A percentile compares a stretch with the other conserved stretches of the same genome.
Evolutionary conservation across 2,113 vertebrate species (phyloP).

Genomic region (Ochotona curzoniae): DNA sequence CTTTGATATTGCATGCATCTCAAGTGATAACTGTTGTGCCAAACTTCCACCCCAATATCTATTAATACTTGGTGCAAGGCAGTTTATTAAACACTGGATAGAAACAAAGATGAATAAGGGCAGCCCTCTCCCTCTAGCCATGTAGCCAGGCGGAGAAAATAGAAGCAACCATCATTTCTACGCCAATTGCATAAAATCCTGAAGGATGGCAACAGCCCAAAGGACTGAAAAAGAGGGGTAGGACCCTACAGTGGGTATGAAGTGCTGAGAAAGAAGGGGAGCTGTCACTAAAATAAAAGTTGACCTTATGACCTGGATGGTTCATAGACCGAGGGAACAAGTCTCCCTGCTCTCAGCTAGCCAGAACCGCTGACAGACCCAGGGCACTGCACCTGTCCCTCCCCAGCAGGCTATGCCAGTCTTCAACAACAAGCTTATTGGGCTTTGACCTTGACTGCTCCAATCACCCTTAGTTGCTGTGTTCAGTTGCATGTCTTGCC

Average conservation of each 20-base stretch:
- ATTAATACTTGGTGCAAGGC: not conserved
- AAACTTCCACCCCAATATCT: not conserved
- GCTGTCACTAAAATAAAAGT: not conserved
- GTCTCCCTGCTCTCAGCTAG: not conserved
- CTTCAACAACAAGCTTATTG: not conserved
- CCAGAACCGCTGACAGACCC: not conserved
- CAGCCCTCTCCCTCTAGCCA: not conserved
- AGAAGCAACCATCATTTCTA: not conserved
- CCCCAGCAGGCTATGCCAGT: no score
- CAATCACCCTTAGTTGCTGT: not conserved
- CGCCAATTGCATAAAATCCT: not conserved
- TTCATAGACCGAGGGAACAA: not conserved
- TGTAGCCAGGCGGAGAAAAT: not conserved
- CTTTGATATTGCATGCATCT: no score
- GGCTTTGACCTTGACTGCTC: not conserved
- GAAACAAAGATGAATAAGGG: not conserved
- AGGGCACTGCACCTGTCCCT: not conserved
- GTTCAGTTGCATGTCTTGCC: not conserved
- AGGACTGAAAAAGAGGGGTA: not conserved
- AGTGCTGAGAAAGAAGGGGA: not conserved
- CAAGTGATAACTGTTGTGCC: no score
- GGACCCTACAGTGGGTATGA: accelerated
- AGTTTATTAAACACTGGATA: not conserved
- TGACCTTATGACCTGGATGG: not conserved
- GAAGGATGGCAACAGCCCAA: not conserved